Percentiles rank a stretch among this genome's conserved stretches.
Conservation (phyloP, 2,888 invertebrate genomes). For the Cataglyphis rosenhaueri region DNA sequence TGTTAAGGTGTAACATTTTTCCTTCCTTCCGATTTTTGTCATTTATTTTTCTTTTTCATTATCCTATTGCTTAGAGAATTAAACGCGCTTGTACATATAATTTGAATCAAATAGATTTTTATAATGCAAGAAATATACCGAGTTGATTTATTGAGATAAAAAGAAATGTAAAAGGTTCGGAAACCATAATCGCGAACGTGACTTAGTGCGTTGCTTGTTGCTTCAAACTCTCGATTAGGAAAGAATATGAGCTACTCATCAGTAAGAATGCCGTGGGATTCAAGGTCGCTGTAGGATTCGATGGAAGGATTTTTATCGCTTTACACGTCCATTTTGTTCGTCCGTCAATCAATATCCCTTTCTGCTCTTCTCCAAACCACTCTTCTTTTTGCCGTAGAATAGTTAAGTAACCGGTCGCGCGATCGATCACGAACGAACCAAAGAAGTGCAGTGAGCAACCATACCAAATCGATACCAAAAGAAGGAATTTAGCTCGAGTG, state of each 20-base stretch:
- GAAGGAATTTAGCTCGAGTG: slow-evolving; percentile 46
- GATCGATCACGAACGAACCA: slow-evolving; percentile 65
- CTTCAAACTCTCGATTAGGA: slow-evolving; percentile 21
- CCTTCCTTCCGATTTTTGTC: neutral
- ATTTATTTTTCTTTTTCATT: neutral
- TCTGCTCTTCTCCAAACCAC: slow-evolving; percentile 26
- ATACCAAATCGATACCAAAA: slow-evolving; percentile 75
- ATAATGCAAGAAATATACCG: neutral
- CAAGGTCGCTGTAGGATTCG: slow-evolving; percentile 30
- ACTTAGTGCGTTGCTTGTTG: slow-evolving; percentile 16
- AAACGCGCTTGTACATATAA: neutral
- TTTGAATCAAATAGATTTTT: neutral
- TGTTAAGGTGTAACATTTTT: neutral
- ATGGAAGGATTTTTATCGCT: slow-evolving; percentile 37
- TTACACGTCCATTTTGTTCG: neutral
- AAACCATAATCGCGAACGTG: slow-evolving; percentile 18
- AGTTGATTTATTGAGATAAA: neutral
- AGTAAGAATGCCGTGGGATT: slow-evolving; percentile 41
- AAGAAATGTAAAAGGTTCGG: neutral
- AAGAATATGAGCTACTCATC: slow-evolving; percentile 25
- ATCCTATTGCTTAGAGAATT: neutral
- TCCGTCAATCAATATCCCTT: slow-evolving; percentile 14
- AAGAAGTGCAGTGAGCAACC: slow-evolving; percentile 70
- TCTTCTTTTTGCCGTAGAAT: slow-evolving; percentile 39
- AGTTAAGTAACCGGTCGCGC: slow-evolving; percentile 52